These are phyloP conservation scores for Ochotona princeps DNA, from an alignment of 2,113 vertebrate genomes.

Conservation along the genomic window DNA sequence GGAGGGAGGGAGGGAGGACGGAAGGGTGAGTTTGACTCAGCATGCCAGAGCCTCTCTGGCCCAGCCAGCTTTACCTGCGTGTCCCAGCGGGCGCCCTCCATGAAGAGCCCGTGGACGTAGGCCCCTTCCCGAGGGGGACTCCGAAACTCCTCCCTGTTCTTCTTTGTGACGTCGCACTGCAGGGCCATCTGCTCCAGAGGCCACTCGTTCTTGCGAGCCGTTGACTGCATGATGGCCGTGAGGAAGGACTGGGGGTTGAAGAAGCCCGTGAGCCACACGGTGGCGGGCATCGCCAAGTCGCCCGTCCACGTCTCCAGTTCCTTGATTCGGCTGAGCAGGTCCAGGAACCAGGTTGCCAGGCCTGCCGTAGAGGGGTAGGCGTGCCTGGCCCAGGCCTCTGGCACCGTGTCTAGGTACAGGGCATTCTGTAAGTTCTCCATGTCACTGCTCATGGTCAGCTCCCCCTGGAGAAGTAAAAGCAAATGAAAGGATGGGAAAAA, in stretches of 20 bases:
- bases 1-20: too few species aligned
- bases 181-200: constrained; percentile 94
- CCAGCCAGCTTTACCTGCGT: constrained; percentile 87
- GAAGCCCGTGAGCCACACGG: constrained; percentile 94
- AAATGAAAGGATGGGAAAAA: background rate
- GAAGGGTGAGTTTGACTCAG: background rate
- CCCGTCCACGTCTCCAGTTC: constrained; percentile 94
- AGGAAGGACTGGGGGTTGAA: constrained; percentile 97
- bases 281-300: constrained; percentile 91
- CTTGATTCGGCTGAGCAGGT: constrained; percentile 92
- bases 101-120: constrained; percentile 93
- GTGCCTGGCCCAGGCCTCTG: constrained; percentile 90
- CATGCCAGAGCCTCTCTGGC: background rate
- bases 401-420: constrained; percentile 91
- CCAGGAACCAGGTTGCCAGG: constrained; percentile 92
- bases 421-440: constrained; percentile 94
- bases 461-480: constrained; percentile 87
- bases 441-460: constrained; percentile 94
- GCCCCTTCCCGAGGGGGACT: constrained; percentile 93
- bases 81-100: constrained; percentile 97
- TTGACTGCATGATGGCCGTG: constrained; percentile 96
- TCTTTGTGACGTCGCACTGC: constrained; percentile 96
- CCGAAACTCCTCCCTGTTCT: constrained; percentile 91
- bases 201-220: constrained; percentile 93
- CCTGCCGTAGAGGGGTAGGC: constrained; percentile 94